Base-by-base conservation (phyloP, 2,888 invertebrate genomes). In the Nezara viridula region DNA sequence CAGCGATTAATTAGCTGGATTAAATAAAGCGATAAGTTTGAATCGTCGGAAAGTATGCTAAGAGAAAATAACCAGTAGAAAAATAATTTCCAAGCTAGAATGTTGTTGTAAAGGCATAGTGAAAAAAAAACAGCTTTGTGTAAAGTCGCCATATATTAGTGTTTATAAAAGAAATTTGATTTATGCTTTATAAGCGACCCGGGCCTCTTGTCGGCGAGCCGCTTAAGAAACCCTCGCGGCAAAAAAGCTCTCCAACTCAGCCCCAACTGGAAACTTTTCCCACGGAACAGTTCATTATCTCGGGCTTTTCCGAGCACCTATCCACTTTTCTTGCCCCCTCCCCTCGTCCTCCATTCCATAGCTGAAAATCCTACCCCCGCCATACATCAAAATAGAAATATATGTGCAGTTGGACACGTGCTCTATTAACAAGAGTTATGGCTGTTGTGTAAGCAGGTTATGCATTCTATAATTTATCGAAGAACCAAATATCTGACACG, bases 121-220 rank as follows among this genome's bases (percentile, higher is more conserved):
- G 0, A 12, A 4, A 21, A 37, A 73, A 73, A 73, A 32, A 73
- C 32, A 32, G 37, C 66, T 73, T 73, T 73, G 66, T 73, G 66
- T 73, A 73, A 73, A 73, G 66, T 73, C 32, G 21, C 66, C 32
- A 73, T 73, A 73, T 73, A 73, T 73, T 73, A 73, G 66, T 27
- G 37, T 73, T 73, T 37, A 37, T 73, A 32, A 73, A 73, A 73
- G 66, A 73, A 73, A 73, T 73, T 73, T 73, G 66, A 73, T 73
- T 73, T 73, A 73, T 73, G 66, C 32, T 73, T 37, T 73, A 73
- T 73, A 73, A 73, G 66, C 66, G 66, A 73, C 66, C 66, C 37
- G 66, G 32, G 37, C 32, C 66, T 37, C 66, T 73, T 73, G 66
- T 37, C 32, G 32, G 60, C 16, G 27, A 32, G 27, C 32, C 32